Percentiles rank a stretch among this genome's conserved stretches.
Evolutionary conservation across 2,888 invertebrate genomes (phyloP).

Genomic region (Eremobia ochroleuca): DNA sequence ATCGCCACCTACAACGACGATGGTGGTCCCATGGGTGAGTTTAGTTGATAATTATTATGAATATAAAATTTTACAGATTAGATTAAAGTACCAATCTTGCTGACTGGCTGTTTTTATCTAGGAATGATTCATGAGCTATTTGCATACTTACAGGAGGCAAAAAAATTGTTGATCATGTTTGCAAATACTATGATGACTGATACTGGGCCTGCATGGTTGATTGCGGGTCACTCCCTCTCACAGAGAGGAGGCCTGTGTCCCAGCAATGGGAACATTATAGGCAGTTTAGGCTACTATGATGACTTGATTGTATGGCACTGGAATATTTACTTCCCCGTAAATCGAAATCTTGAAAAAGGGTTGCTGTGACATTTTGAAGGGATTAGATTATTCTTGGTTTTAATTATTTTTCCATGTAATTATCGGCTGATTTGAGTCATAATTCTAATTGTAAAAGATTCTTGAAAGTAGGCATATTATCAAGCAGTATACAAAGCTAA

Average conservation of each 20-base stretch:
- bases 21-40: constrained; percentile 98
- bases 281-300: no score
- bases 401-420: background rate
- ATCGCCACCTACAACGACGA: constrained; percentile 99
- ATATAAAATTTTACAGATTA: background rate
- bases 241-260: background rate
- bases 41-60: background rate
- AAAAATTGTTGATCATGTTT: constrained; percentile 1
- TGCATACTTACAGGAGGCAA: background rate
- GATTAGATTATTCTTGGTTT: background rate
- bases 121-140: background rate
- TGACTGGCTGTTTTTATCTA: constrained; percentile 18
- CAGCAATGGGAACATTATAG: no score
- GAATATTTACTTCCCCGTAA: background rate
- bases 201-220: background rate
- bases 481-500: background rate
- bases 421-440: background rate
- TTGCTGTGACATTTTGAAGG: background rate
- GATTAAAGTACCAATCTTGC: constrained; percentile 34
- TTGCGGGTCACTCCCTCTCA: background rate
- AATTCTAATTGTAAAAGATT: background rate
- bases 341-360: background rate
- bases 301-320: background rate
- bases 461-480: background rate
- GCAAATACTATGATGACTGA: background rate